These are phyloP conservation scores for Falcaria lacertinaria DNA, from an alignment of 2,888 invertebrate genomes.

Conservation along the genomic window DNA sequence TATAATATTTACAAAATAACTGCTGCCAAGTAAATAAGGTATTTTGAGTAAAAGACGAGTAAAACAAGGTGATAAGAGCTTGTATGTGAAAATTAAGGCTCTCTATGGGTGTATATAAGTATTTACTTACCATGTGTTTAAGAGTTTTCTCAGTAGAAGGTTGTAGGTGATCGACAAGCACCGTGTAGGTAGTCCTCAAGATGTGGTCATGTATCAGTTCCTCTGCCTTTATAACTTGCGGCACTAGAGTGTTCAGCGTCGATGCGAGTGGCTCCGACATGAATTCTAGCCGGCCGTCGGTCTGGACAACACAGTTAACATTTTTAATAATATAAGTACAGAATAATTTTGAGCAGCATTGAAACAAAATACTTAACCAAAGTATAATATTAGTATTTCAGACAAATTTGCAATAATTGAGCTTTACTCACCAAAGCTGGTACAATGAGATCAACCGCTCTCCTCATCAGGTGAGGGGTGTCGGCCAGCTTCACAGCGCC, in stretches of 20 bases:
- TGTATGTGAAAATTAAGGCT: too few species aligned
- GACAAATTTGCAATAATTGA: too few species aligned
- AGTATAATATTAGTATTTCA: too few species aligned
- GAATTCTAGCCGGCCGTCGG: conserved; percentile 70
- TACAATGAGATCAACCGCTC: conserved; percentile 84
- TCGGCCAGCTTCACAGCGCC: conserved; percentile 72
- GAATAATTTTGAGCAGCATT: neutral
- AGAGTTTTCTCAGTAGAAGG: conserved; percentile 69
- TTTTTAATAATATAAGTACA: conserved; percentile 12
- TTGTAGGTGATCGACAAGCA: conserved; percentile 62
- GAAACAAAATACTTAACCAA: too few species aligned
- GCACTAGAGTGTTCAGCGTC: conserved; percentile 56
- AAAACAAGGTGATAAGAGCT: too few species aligned
- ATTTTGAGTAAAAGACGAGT: too few species aligned
- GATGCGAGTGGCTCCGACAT: conserved; percentile 61
- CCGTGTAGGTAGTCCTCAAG: conserved; percentile 61
- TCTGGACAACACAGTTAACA: conserved; percentile 32
- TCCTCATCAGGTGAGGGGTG: conserved; percentile 80
- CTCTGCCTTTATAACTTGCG: conserved; percentile 55
- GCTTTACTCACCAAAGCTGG: conserved; percentile 81
- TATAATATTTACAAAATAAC: conserved; percentile 20
- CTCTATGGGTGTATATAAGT: too few species aligned
- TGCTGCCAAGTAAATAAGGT: too few species aligned
- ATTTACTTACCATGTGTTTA: conserved; percentile 53
- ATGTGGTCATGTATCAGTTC: conserved; percentile 70